Evolutionary conservation across 2,797 vertebrate genomes (phyloP).

Genomic region (Numenius phaeopus): DNA sequence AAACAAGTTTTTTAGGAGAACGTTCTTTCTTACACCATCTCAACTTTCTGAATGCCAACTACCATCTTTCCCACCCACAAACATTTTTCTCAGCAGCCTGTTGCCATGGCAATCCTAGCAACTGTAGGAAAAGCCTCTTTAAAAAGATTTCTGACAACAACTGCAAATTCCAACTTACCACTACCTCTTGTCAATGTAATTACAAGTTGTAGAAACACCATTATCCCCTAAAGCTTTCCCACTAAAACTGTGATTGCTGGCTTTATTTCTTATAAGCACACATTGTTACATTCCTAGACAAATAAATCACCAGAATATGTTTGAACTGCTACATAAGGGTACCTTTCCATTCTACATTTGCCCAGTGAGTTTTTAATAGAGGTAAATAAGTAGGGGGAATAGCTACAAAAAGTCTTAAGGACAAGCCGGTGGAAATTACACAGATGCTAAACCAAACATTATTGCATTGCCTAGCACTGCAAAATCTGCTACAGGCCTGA

Average conservation of each 20-base stretch:
- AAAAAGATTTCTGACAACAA: slow-evolving; percentile 43
- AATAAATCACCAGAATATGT: background rate
- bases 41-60: slow-evolving; percentile 16
- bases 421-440: background rate
- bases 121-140: slow-evolving; percentile 12
- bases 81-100: slow-evolving; percentile 19
- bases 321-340: background rate
- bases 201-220: background rate
- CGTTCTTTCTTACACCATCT: background rate
- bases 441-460: rapidly evolving
- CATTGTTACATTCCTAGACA: background rate
- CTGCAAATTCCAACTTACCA: slow-evolving; percentile 40
- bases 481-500: background rate
- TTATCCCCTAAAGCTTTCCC: background rate
- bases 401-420: background rate
- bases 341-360: background rate
- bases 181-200: slow-evolving; percentile 43
- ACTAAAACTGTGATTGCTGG: background rate
- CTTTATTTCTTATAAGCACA: background rate
- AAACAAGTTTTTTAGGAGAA: background rate
- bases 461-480: background rate
- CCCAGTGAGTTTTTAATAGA: background rate
- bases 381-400: background rate
- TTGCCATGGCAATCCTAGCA: slow-evolving; percentile 37
- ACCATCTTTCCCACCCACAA: slow-evolving; percentile 36